phyloP scores from a whole-genome alignment of 2,113 vertebrate genomes.

The Scomber colias region DNA sequence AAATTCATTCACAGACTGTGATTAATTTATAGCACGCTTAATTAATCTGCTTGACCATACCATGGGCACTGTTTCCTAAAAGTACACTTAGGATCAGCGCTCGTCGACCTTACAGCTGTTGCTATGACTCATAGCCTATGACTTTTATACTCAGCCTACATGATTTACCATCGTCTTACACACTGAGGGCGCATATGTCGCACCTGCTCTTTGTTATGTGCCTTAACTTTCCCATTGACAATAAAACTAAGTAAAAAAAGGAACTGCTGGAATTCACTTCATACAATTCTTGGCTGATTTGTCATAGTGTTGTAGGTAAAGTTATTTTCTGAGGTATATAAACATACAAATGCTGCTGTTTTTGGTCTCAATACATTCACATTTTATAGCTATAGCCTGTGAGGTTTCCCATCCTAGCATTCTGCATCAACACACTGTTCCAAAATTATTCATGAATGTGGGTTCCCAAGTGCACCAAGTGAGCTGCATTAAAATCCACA shows the following conservation, averaged over 20 bases:
- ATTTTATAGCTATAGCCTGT: constrained; percentile 4
- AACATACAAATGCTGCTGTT: not conserved
- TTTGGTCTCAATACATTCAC: not conserved
- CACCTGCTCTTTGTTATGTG: not conserved
- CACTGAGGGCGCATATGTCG: constrained; percentile 1
- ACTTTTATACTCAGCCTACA: not conserved
- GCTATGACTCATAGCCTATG: constrained; percentile 3
- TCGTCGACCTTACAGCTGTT: constrained; percentile 21
- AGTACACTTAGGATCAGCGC: constrained; percentile 29
- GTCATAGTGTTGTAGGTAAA: not conserved
- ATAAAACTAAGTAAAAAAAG: not conserved
- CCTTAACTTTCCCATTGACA: not conserved
- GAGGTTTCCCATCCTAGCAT: not conserved
- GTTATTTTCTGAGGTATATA: constrained; percentile 9
- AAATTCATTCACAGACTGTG: constrained; percentile 38
- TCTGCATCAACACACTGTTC: constrained; percentile 9
- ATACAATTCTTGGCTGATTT: not conserved
- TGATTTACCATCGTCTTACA: constrained; percentile 16
- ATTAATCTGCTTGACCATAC: constrained; percentile 42
- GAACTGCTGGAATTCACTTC: constrained; percentile 6
- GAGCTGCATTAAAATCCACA: constrained; percentile 7
- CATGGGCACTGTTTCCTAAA: constrained; percentile 15
- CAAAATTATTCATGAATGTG: constrained; percentile 33
- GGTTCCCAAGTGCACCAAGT: not conserved
- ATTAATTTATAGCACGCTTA: constrained; percentile 34